Conservation (phyloP, 2,797 vertebrate species). For the Girardinus metallicus region DNA sequence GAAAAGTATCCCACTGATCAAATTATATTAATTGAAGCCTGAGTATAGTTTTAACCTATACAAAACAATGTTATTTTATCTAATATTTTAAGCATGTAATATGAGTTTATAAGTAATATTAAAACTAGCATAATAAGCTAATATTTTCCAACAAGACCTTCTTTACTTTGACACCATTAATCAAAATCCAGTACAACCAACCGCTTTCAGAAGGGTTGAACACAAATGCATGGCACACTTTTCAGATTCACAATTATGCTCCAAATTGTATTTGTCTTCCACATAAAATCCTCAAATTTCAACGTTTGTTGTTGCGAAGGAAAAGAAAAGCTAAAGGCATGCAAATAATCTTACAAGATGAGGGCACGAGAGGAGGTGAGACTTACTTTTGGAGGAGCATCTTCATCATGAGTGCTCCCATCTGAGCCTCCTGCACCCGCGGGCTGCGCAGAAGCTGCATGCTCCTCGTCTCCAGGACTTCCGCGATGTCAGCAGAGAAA, state of each 20-base stretch:
- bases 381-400: slow-evolving; percentile 87
- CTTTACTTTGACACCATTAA: background rate
- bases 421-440: slow-evolving; percentile 88
- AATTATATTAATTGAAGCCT: too few species aligned
- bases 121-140: too few species aligned
- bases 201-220: background rate
- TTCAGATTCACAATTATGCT: background rate
- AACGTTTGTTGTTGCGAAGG: background rate
- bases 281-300: background rate
- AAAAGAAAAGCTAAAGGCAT: background rate
- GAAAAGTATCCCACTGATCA: too few species aligned
- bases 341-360: background rate
- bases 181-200: background rate
- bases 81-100: too few species aligned
- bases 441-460: slow-evolving; percentile 82
- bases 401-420: slow-evolving; percentile 85
- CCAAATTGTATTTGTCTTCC: background rate
- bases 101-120: too few species aligned
- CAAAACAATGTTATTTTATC: too few species aligned
- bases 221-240: background rate
- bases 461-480: slow-evolving; percentile 74
- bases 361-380: background rate
- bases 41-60: too few species aligned
- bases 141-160: too few species aligned
- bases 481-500: slow-evolving; percentile 70